These are phyloP conservation scores for Spea multiplicata DNA, from an alignment of 2,113 vertebrate genomes.

Conservation along the genomic window DNA sequence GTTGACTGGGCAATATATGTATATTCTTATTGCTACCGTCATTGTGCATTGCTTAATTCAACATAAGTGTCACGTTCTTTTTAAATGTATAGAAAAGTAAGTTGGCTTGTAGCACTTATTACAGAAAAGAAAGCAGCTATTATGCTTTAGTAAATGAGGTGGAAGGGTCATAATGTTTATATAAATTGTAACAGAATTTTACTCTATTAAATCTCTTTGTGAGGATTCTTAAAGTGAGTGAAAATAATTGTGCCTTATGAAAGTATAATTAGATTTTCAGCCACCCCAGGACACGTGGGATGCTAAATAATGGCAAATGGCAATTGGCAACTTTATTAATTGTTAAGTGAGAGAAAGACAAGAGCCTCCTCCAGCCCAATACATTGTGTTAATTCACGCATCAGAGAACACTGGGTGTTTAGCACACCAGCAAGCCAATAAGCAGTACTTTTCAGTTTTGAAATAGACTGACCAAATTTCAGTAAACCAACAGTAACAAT, in stretches of 20 bases:
- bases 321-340: conserved; percentile 14
- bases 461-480: background rate
- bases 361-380: background rate
- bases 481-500: background rate
- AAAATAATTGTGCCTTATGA: conserved; percentile 43
- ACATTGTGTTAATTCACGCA: conserved; percentile 3
- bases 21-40: background rate
- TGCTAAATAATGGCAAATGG: conserved; percentile 14
- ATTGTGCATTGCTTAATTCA: background rate
- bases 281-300: background rate
- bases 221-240: conserved; percentile 26
- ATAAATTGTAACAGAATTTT: conserved; percentile 46
- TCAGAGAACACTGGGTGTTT: background rate
- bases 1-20: background rate
- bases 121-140: conserved; percentile 38
- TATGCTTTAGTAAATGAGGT: conserved; percentile 35
- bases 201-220: conserved; percentile 44
- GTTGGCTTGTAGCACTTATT: conserved; percentile 1
- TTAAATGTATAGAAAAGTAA: background rate
- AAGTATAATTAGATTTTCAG: conserved; percentile 29
- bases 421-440: background rate
- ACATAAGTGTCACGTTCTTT: background rate
- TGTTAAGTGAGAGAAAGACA: background rate
- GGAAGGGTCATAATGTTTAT: conserved; percentile 39
- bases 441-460: background rate